phyloP scores from a whole-genome alignment of 2,797 vertebrate species.

The Eulemur albifrons region DNA sequence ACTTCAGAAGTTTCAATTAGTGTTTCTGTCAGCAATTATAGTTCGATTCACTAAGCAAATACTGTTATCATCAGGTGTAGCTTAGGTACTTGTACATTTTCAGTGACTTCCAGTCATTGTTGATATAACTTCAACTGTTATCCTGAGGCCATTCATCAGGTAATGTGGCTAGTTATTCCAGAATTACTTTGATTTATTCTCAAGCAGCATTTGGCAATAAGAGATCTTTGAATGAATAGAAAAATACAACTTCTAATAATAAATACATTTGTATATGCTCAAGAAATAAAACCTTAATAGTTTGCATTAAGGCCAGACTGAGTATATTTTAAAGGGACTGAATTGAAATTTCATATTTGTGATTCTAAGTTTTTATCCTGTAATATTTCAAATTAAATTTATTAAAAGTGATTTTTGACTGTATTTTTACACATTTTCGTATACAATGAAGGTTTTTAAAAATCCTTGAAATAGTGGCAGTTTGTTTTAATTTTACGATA shows the following conservation, averaged over 20 bases:
- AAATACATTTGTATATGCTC: background rate
- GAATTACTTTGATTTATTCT: background rate
- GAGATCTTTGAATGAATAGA: background rate
- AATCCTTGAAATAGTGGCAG: background rate
- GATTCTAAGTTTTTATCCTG: background rate
- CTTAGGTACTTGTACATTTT: background rate
- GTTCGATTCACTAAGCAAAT: background rate
- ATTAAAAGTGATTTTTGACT: constrained; percentile 16
- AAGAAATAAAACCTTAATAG: background rate
- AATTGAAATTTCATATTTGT: constrained; percentile 37
- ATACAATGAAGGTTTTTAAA: background rate
- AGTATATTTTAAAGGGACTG: constrained; percentile 15
- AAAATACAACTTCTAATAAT: background rate
- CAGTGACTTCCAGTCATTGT: background rate
- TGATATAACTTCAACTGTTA: background rate
- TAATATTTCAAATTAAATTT: constrained; percentile 36
- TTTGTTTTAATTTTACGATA: constrained; percentile 47
- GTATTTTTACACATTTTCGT: constrained; percentile 17
- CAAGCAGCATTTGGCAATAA: background rate
- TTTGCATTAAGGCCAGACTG: background rate
- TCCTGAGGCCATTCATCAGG: background rate
- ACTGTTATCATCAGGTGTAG: background rate
- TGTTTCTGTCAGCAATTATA: background rate
- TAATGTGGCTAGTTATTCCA: background rate
- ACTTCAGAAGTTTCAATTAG: background rate